phyloP scores from a whole-genome alignment of 2,113 vertebrate genomes.

The Muntiacus muntjak region DNA sequence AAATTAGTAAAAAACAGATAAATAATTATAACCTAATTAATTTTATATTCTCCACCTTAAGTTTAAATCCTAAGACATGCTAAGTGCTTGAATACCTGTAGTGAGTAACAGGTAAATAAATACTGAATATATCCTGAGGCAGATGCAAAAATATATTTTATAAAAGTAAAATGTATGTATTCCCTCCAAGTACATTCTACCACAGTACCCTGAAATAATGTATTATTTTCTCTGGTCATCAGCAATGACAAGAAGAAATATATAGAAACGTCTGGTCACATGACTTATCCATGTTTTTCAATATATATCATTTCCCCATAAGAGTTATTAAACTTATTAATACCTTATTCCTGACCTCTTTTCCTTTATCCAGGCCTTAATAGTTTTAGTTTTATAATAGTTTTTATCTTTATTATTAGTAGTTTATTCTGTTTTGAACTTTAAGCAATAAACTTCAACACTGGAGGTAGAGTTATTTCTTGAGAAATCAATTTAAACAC shows the following conservation, averaged over 20 bases:
- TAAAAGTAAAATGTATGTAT: neutral
- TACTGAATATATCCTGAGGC: neutral
- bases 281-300: neutral
- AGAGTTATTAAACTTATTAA: neutral
- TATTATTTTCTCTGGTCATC: neutral
- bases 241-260: neutral
- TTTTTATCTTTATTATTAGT: neutral
- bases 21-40: neutral
- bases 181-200: neutral
- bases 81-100: neutral
- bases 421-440: neutral
- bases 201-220: neutral
- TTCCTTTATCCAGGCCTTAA: neutral
- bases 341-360: neutral
- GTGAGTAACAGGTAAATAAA: neutral
- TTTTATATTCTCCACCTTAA: neutral
- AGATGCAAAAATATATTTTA: neutral
- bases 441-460: neutral
- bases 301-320: neutral
- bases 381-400: neutral
- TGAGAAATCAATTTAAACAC: neutral
- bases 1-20: neutral
- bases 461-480: neutral
- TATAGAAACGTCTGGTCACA: neutral
- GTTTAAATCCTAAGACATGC: neutral